Evolutionary conservation across 2,797 vertebrate genomes (phyloP).

Genomic region (Sebastes steindachneri): DNA sequence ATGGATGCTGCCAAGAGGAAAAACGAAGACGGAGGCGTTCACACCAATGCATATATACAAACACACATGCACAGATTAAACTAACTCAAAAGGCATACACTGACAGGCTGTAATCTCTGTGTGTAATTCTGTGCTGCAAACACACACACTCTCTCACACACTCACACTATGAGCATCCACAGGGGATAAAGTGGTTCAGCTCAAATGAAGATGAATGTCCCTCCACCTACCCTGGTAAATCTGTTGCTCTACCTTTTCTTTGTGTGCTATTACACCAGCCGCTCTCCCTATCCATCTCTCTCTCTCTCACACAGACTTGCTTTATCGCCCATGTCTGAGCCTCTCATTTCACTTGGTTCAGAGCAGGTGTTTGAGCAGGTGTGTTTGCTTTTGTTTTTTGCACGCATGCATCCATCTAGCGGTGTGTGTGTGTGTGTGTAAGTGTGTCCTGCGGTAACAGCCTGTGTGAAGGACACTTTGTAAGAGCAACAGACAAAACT

Average conservation of each 20-base stretch:
- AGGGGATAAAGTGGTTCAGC: constrained; percentile 52
- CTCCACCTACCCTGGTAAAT: constrained; percentile 32
- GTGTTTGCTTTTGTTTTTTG: constrained; percentile 44
- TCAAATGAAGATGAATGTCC: constrained; percentile 74
- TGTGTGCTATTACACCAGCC: constrained; percentile 32
- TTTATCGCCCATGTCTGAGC: constrained; percentile 28
- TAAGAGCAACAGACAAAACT: background rate
- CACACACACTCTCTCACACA: background rate
- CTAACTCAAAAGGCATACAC: constrained; percentile 24
- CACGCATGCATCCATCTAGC: background rate
- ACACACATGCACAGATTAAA: constrained; percentile 36
- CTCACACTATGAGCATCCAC: constrained; percentile 30
- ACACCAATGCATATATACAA: constrained; percentile 30
- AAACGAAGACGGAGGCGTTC: constrained; percentile 33
- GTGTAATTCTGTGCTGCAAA: constrained; percentile 22
- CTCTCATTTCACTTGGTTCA: constrained; percentile 26
- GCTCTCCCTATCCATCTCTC: constrained; percentile 28
- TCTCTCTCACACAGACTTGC: background rate
- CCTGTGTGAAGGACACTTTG: constrained; percentile 1
- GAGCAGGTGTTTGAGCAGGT: constrained; percentile 62
- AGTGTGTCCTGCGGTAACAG: background rate
- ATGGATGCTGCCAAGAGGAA: constrained; percentile 52
- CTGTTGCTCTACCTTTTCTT: constrained; percentile 50
- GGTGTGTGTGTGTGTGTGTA: background rate
- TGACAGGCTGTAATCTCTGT: constrained; percentile 40